Conservation (phyloP, 2,113 vertebrate species). For the Sebastes schlegelii region DNA sequence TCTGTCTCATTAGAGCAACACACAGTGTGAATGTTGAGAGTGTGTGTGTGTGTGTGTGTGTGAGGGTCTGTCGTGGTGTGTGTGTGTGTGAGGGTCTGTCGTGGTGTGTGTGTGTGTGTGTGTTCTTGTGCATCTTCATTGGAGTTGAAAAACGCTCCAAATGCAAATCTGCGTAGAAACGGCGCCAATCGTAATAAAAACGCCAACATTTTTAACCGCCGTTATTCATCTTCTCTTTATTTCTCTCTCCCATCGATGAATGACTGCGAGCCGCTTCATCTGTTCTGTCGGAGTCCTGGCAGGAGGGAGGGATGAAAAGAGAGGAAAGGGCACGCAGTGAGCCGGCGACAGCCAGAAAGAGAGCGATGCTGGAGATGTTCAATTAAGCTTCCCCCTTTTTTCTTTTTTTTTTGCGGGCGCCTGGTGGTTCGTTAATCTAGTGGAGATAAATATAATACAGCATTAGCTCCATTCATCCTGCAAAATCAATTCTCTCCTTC, state of each 20-base stretch:
- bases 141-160: slow-evolving; percentile 36
- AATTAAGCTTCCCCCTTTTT: slow-evolving; percentile 44
- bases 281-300: slow-evolving; percentile 38
- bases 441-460: slow-evolving; percentile 69
- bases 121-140: slow-evolving; percentile 38
- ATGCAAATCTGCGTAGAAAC: slow-evolving; percentile 40
- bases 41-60: neutral
- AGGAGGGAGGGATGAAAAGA: slow-evolving; percentile 32
- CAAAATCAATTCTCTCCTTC: slow-evolving; percentile 62
- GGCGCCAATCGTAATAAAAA: slow-evolving; percentile 42
- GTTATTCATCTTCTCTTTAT: slow-evolving; percentile 52
- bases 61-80: neutral
- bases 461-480: slow-evolving; percentile 66
- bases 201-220: slow-evolving; percentile 13
- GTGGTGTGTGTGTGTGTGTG: neutral
- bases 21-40: neutral
- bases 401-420: neutral
- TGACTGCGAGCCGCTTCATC: slow-evolving; percentile 36
- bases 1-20: slow-evolving; percentile 26
- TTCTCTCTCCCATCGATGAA: slow-evolving; percentile 32
- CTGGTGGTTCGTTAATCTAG: slow-evolving; percentile 55
- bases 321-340: slow-evolving; percentile 28
- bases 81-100: slow-evolving; percentile 4
- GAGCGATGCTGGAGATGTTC: slow-evolving; percentile 65
- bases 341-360: slow-evolving; percentile 39